Evolutionary conservation across 2,888 invertebrate species (phyloP), one percentile per base, ranked within the genome.

Genomic region (Hofmannophila pseudospretella): DNA sequence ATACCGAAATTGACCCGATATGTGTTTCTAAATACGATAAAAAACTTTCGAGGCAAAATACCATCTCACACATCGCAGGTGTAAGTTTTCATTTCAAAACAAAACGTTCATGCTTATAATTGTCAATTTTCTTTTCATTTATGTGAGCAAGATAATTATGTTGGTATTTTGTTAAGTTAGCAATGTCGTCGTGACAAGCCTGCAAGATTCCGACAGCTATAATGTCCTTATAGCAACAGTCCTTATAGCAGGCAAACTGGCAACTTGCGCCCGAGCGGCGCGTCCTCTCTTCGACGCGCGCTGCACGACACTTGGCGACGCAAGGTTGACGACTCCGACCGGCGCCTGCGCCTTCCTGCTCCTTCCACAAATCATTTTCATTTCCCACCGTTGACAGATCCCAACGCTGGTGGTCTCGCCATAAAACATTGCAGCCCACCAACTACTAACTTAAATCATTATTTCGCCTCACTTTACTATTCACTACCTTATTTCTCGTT

Each of bases 271-370:
- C 30, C 30, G n/a, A 23, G 28, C 14, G 23, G 16, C 13, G 26
- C 31, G 34, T 39, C 31, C 39, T 34, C 27, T 34, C 26, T 1
- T 22, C 1, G 7, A 26, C 30, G n/a, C 30, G 38, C 32, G 25
- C 34, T 40, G 5, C 14, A 5, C 4, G 34, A 30, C 44, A 54
- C 23, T n/a, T n/a, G 23, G 16, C 54, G 54, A 25, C 44, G 49
- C 64, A 71, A 73, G 71, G 72, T 63, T 62, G 71, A 56, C 67
- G 58, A 58, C 70, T 60, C 12, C 27, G 27, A 64, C 50, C 57
- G 50, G 39, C 41, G 39, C 47, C 46, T 20, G 4, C 29, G 53
- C 58, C 34, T 74, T 70, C 70, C 73, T 70, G 62, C 51, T 64
- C 46, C 42, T 38, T 39, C 30, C 38, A 44, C 42, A 39, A 39